Base-by-base conservation (phyloP, 2,888 invertebrate species). In the Ormyrus nitidulus region DNA sequence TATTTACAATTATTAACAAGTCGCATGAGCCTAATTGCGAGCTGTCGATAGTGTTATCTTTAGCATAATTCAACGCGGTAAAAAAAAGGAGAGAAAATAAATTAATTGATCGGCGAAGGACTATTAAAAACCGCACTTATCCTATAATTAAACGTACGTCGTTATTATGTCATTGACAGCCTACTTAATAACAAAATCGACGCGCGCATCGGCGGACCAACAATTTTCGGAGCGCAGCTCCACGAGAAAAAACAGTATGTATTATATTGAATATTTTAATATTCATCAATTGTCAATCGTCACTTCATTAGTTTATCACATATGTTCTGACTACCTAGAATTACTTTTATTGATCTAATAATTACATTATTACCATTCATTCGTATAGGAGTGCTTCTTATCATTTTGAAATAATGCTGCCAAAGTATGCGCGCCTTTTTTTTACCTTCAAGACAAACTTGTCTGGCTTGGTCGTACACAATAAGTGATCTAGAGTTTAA, bases 211-310 rank as follows among this genome's bases (percentile, higher is more conserved):
- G 77, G 70, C 61, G 62, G 77, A 82, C 69, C 72, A 80, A 82
- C 72, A 80, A 75, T 76, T 34, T 71, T 76, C 86, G 86, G 86
- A 89, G 89, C 89, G 85, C 89, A 88, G 88, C 89, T 89, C 86
- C 87, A 11, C 54, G 86, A 86, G 85, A 84, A 86, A 34, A 89
- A 89, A 89, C 88, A 88, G 86, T 86, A 53, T 73, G 48, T 65
- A 62, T 70, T 48, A 54, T 58, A 65, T 69, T 53, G 71, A 81
- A 76, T 72, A 80, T 68, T 56, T 64, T 49, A 75, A 77, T 79
- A 79, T 77, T 81, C 64, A 61, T 82, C 69, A 82, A 80, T 80
- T 75, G 80, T 82, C 77, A 80, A 82, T 75, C 68, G 66, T 75
- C 72, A 75, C 66, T 80, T 78, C 44, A 76, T 80, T 73, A 76